Percentiles rank a stretch among this genome's conserved stretches.
Evolutionary conservation across 2,797 vertebrate species (phyloP).

Genomic region (Hippopotamyrus pictus): DNA sequence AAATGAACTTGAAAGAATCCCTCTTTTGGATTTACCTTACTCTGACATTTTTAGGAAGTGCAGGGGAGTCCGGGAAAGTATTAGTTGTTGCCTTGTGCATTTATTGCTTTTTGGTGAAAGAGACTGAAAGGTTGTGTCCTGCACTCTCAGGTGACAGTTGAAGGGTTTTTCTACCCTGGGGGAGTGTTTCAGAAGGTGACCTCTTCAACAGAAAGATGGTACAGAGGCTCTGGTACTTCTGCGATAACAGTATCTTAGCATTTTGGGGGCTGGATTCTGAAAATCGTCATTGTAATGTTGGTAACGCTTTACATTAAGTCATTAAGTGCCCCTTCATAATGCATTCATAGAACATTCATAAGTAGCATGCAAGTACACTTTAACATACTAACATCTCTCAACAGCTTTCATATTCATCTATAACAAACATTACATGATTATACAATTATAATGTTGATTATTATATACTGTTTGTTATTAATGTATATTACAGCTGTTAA

Average conservation of each 20-base stretch:
- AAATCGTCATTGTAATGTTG: background rate
- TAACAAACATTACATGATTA: background rate
- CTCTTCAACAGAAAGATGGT: background rate
- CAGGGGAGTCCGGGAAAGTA: background rate
- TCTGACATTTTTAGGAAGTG: conserved; percentile 30
- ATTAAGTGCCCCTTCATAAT: too few relatives aligned
- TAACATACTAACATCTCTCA: background rate
- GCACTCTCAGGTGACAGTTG: background rate
- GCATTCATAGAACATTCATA: background rate
- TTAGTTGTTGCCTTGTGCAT: conserved; percentile 1
- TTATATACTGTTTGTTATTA: background rate
- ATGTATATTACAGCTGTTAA: background rate
- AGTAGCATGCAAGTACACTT: background rate
- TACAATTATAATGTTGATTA: background rate
- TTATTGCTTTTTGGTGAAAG: conserved; percentile 19
- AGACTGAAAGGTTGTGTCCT: conserved; percentile 25
- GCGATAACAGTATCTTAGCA: background rate
- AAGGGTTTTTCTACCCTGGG: conserved; percentile 8
- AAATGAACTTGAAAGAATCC: conserved; percentile 31
- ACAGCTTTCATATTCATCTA: background rate
- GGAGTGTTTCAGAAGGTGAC: conserved; percentile 26
- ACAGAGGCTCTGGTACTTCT: background rate
- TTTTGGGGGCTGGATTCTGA: background rate
- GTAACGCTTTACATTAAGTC: background rate
- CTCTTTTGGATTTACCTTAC: conserved; percentile 22